phyloP scores from a whole-genome alignment of 2,113 vertebrate genomes.

The Pachyramphus minor region DNA sequence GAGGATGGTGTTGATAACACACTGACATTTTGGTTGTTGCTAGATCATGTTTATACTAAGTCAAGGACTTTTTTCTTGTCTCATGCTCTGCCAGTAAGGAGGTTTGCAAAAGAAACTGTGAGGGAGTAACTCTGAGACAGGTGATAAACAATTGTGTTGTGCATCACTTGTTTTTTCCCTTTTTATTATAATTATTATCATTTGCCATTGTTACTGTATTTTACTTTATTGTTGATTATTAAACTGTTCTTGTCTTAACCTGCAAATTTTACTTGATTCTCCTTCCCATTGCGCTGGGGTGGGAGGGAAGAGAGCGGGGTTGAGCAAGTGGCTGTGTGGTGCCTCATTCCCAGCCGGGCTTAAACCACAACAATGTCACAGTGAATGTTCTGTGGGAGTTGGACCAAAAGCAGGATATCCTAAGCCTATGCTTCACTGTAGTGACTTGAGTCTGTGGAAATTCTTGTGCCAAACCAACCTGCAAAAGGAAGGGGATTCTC shows the following conservation, averaged over 20 bases:
- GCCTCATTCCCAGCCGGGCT: neutral
- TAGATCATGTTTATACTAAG: neutral
- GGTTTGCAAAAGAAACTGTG: neutral
- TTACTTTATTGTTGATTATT: neutral
- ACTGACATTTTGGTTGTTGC: neutral
- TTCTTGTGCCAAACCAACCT: neutral
- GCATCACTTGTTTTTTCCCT: neutral
- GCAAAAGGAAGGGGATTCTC: neutral
- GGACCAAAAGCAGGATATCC: neutral
- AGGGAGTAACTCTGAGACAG: neutral
- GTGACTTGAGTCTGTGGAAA: neutral
- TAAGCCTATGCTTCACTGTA: neutral
- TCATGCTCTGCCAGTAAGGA: neutral
- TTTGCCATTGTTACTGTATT: neutral
- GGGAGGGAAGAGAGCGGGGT: neutral
- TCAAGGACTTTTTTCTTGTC: neutral
- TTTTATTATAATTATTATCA: neutral
- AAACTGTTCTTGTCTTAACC: neutral
- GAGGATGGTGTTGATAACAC: neutral
- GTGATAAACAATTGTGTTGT: neutral
- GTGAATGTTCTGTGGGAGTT: neutral
- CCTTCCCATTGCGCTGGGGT: neutral
- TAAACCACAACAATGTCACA: neutral
- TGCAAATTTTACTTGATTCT: neutral
- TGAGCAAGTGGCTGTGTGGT: neutral